Evolutionary conservation across 2,113 vertebrate genomes (phyloP), one percentile per base, ranked within the genome.

Genomic region (Epinephelus cyanopodus): DNA sequence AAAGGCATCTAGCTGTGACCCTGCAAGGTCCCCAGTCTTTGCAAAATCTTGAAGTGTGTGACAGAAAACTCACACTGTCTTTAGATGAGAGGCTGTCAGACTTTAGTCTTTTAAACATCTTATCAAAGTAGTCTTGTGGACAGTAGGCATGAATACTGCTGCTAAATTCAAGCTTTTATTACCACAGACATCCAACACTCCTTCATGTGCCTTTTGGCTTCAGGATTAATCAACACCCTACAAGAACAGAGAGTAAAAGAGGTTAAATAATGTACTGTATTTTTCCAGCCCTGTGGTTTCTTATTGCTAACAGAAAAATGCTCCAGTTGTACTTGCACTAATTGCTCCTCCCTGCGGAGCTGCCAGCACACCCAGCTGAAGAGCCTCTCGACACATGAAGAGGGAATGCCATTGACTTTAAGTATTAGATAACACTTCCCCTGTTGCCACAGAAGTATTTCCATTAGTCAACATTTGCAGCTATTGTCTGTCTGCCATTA

Each of bases 261-360:
- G 45, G 15, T 27, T 58, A 37, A 82, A 57, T 74, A 48, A 58
- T 50, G 39, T 77, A 25, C 56, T 53, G 53, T 67, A 39, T 79
- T 77, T 14, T 14, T 57, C 10, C 18, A 62, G 11, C 23, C 42
- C 13, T 47, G 54, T 73, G 37, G 52, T 76, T 78, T 54, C 33
- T 70, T 39, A 64, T 42, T 63, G 66, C 42, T 39, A 64, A 48
- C 45, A 71, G 62, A 39, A 62, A 56, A 60, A 52, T 21, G 72
- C 72, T 86, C 74, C 83, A 71, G 74, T 61, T 77, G 63, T 52
- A 73, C 37, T 37, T 2, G 42, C 58, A 84, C 58, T 91, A 86
- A 90, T 83, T 77, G 58, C 83, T 74, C 37, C 53, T 88, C 77
- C 80, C 85, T 13, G 83, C 6, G 17, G 92, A 82, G 77, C 68